phyloP scores from a whole-genome alignment of 2,113 vertebrate species.

The Amphiprion ocellaris region DNA sequence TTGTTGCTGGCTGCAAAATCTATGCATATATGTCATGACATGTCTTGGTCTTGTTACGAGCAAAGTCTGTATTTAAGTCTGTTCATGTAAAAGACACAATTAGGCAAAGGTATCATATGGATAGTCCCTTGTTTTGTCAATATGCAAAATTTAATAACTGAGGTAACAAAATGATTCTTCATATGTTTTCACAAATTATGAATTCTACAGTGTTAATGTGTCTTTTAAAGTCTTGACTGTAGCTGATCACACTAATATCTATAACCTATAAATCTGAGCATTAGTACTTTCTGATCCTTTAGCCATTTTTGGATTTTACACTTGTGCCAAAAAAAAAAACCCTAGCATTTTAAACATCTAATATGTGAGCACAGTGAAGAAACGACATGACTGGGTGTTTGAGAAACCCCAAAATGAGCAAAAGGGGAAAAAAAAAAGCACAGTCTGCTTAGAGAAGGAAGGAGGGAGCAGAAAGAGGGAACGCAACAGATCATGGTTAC shows the following conservation, averaged over 20 bases:
- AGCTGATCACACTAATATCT: neutral
- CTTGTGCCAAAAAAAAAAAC: neutral
- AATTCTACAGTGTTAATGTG: too few species aligned
- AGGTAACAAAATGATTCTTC: too few species aligned
- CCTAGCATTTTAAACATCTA: conserved; percentile 5
- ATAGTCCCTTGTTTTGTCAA: too few species aligned
- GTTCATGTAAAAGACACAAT: neutral
- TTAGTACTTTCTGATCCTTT: neutral
- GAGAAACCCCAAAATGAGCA: conserved; percentile 17
- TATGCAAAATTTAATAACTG: too few species aligned
- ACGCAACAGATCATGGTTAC: conserved; percentile 57
- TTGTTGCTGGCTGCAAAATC: neutral
- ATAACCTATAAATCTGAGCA: neutral
- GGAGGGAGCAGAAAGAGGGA: conserved; percentile 39
- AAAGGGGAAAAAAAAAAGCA: conserved; percentile 9
- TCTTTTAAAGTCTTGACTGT: neutral
- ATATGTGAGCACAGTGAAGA: conserved; percentile 34
- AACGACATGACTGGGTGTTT: conserved; percentile 7
- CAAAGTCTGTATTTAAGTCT: neutral
- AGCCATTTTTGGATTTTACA: neutral
- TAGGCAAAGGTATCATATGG: too few species aligned
- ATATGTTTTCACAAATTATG: too few species aligned
- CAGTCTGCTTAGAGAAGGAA: conserved; percentile 33
- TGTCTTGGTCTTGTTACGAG: neutral
- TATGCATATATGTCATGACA: neutral